phyloP scores from a whole-genome alignment of 2,888 invertebrate genomes.

The Lobophora halterata region DNA sequence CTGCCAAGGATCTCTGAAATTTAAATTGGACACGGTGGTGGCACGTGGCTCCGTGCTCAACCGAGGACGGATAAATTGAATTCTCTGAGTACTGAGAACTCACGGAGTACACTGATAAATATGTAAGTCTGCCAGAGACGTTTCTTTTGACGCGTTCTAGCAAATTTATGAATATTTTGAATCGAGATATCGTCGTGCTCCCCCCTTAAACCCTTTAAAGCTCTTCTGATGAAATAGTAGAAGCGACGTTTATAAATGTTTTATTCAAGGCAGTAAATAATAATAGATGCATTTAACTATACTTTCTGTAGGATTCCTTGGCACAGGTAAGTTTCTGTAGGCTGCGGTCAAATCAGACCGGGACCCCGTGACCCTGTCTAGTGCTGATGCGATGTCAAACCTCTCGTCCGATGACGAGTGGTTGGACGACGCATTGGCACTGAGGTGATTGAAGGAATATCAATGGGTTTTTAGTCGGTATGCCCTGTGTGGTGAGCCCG shows the following conservation, averaged over 20 bases:
- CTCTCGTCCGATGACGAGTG: no score
- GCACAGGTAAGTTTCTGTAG: no score
- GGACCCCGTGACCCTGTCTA: no score
- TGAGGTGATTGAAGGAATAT: no score
- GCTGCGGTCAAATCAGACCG: no score
- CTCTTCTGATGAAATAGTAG: slow-evolving; percentile 35
- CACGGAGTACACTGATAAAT: slow-evolving; percentile 36
- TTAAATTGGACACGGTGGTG: slow-evolving; percentile 41
- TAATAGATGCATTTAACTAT: slow-evolving; percentile 32
- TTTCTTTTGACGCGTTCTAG: slow-evolving; percentile 36
- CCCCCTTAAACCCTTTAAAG: slow-evolving; percentile 30
- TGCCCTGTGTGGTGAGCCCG: no score
- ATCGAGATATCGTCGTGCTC: slow-evolving; percentile 22
- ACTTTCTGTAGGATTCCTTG: no score
- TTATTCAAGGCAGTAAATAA: slow-evolving; percentile 39
- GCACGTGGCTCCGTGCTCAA: slow-evolving; percentile 31
- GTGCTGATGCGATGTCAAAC: no score
- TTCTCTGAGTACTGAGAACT: slow-evolving; percentile 32
- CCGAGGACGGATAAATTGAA: slow-evolving; percentile 42
- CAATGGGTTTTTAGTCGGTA: no score
- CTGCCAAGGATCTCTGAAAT: slow-evolving; percentile 36
- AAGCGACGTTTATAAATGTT: slow-evolving; percentile 39
- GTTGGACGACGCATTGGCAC: no score
- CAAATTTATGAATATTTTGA: slow-evolving; percentile 40
- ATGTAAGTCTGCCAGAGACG: slow-evolving; percentile 39